Evolutionary conservation across 1,140 invertebrate genomes (phyloP).

Genomic region (Portunus trituberculatus): DNA sequence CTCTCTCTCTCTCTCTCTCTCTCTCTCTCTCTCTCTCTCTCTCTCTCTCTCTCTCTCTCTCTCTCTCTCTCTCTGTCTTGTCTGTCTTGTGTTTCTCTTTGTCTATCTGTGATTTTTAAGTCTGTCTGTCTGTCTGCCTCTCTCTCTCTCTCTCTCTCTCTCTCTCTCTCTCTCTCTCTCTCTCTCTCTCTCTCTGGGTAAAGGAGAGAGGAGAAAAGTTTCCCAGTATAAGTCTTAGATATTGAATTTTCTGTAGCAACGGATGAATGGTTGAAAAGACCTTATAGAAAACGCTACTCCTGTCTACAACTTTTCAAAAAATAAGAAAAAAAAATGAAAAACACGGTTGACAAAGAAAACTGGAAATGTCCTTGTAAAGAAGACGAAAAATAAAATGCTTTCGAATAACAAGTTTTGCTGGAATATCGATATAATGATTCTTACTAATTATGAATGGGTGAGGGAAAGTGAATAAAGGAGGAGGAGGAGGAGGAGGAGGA

Average conservation of each 20-base stretch:
- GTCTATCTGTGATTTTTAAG: background rate
- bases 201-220: background rate
- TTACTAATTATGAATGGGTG: no score
- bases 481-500: no score
- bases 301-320: background rate
- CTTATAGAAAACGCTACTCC: background rate
- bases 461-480: no score
- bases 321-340: background rate
- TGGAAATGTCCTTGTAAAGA: background rate
- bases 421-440: no score
- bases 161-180: constrained; percentile 1
- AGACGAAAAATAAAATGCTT: background rate
- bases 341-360: background rate
- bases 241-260: constrained; percentile 23
- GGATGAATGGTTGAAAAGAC: background rate
- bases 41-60: background rate
- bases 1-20: constrained; percentile 10
- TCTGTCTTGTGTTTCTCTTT: no score
- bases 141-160: constrained; percentile 6
- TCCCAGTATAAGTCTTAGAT: background rate
- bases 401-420: background rate
- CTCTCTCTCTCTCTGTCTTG: background rate
- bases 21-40: constrained; percentile 1
- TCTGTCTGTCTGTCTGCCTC: background rate
- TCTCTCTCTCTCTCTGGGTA: background rate